Percentiles rank a stretch among this genome's conserved stretches.
Conservation (phyloP, 2,113 vertebrate genomes). For the Macquaria australasica region DNA sequence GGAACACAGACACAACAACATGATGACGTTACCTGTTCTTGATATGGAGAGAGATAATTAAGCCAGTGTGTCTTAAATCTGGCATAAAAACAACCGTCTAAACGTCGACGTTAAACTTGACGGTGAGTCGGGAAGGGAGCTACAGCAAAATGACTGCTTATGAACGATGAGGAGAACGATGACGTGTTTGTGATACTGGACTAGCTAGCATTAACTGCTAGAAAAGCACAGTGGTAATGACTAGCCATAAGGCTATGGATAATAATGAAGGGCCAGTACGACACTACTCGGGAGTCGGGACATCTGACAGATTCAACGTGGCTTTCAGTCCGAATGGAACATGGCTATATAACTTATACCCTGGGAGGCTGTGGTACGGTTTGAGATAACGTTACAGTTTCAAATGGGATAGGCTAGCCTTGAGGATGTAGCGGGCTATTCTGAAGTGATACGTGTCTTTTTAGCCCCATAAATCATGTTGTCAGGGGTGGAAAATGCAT, state of each 20-base stretch:
- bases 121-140: neutral
- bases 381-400: neutral
- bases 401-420: neutral
- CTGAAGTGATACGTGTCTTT: neutral
- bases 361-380: neutral
- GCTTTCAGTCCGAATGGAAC: neutral
- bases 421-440: neutral
- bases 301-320: neutral
- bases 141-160: no score
- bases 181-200: neutral
- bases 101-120: no score
- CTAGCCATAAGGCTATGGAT: neutral
- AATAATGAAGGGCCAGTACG: neutral
- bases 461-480: neutral
- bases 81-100: neutral
- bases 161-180: neutral
- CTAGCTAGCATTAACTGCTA: neutral
- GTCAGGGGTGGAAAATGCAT: neutral
- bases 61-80: neutral
- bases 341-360: no score
- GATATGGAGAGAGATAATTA: neutral
- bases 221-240: neutral
- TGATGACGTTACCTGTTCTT: constrained; percentile 4
- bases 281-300: neutral
- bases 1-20: neutral